Conservation (phyloP, 2,113 vertebrate genomes). For the Parus major region DNA sequence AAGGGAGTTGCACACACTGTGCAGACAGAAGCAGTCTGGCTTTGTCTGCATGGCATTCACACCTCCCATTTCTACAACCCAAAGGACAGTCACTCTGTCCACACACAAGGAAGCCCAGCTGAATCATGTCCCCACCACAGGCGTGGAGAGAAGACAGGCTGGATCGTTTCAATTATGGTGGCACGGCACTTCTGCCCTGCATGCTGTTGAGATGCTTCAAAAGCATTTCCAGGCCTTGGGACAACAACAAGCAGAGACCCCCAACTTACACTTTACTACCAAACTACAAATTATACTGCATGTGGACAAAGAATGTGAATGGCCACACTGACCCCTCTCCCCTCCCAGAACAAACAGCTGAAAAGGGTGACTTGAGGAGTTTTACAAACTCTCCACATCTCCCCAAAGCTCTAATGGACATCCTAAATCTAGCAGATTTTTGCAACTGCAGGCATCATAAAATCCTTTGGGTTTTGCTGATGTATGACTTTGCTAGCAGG, state of each 20-base stretch:
- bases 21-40: background rate
- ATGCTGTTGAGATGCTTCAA: background rate
- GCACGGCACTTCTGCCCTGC: background rate
- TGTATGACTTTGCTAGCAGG: background rate
- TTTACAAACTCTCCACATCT: background rate
- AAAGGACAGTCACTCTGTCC: background rate
- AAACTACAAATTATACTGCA: background rate
- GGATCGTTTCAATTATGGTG: background rate
- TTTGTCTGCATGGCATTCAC: background rate
- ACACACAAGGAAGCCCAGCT: background rate
- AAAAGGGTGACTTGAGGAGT: background rate
- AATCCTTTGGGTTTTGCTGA: background rate
- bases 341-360: background rate
- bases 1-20: rapidly evolving
- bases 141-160: background rate
- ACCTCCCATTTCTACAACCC: background rate
- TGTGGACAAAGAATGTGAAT: rapidly evolving
- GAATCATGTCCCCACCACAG: background rate
- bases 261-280: background rate
- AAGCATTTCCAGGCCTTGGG: background rate
- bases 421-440: background rate
- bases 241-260: background rate
- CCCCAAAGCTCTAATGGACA: background rate
- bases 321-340: background rate
- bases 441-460: background rate